phyloP scores from a whole-genome alignment of 53 echinoderm and acorn worm genomes.

The Paelopatides confundens region DNA sequence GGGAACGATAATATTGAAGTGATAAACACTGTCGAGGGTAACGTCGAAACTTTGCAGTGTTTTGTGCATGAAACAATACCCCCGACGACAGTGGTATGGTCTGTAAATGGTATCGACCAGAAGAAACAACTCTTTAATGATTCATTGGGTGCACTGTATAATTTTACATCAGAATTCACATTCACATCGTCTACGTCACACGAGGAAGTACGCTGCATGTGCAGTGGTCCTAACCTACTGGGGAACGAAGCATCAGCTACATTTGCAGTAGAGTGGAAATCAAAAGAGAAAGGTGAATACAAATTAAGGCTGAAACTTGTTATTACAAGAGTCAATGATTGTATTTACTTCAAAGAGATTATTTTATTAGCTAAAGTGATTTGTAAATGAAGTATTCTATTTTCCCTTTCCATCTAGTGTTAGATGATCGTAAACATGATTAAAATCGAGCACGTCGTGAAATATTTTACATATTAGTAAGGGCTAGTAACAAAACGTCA shows the following conservation, averaged over 20 bases:
- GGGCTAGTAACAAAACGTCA: no score
- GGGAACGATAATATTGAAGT: background rate
- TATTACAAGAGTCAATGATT: no score
- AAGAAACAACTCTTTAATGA: background rate
- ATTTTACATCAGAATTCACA: background rate
- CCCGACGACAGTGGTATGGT: background rate
- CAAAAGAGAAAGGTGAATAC: no score
- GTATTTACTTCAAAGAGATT: no score
- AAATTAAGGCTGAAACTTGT: no score
- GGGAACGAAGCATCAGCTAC: background rate
- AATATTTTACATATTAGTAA: no score
- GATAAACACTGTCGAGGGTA: background rate
- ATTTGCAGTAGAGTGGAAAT: no score
- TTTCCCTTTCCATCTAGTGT: no score
- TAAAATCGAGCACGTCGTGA: no score
- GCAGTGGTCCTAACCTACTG: background rate
- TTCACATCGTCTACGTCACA: background rate
- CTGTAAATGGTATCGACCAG: slow-evolving; percentile 2
- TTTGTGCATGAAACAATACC: background rate
- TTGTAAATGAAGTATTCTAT: no score
- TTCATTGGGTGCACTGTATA: background rate
- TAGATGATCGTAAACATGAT: no score
- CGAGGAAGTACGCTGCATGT: background rate
- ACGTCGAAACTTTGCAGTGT: background rate
- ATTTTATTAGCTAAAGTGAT: no score